phyloP scores from a whole-genome alignment of 1,140 invertebrate species.

The Drosophila prosaltans region DNA sequence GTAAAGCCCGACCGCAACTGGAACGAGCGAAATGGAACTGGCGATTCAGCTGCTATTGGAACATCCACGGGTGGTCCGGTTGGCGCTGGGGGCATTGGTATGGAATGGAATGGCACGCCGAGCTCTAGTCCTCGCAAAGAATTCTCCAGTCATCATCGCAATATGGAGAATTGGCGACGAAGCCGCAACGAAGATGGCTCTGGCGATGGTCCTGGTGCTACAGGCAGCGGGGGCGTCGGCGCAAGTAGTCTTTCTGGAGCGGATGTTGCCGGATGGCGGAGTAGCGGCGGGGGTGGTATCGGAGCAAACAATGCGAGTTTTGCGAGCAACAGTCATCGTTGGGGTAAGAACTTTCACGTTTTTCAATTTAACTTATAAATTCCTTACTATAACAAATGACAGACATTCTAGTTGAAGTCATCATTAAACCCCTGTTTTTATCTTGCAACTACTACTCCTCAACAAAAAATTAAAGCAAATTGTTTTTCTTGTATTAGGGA shows the following conservation, averaged over 20 bases:
- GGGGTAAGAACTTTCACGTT: slow-evolving; percentile 54
- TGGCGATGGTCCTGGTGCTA: slow-evolving; percentile 45
- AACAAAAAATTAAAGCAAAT: no score
- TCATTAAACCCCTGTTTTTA: background rate
- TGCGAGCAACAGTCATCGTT: slow-evolving; percentile 50
- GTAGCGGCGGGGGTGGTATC: slow-evolving; percentile 24
- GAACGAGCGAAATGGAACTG: slow-evolving; percentile 87
- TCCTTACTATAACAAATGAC: no score
- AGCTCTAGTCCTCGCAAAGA: slow-evolving; percentile 86
- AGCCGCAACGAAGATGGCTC: slow-evolving; percentile 84
- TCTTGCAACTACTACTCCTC: background rate
- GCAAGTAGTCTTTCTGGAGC: slow-evolving; percentile 16
- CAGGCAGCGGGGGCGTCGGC: slow-evolving; percentile 9
- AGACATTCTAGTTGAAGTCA: background rate
- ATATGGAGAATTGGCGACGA: slow-evolving; percentile 87
- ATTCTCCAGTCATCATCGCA: slow-evolving; percentile 84
- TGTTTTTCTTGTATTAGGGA: slow-evolving; percentile 57
- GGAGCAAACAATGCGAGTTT: slow-evolving; percentile 36
- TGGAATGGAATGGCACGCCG: slow-evolving; percentile 85
- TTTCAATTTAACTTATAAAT: no score
- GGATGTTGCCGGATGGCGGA: slow-evolving; percentile 67
- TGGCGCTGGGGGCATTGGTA: slow-evolving; percentile 62
- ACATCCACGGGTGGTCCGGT: slow-evolving; percentile 65
- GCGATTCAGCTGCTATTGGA: slow-evolving; percentile 54
- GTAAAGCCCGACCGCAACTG: slow-evolving; percentile 83